phyloP scores from a whole-genome alignment of 2,113 vertebrate species.

The Protomyctophum bolini region DNA sequence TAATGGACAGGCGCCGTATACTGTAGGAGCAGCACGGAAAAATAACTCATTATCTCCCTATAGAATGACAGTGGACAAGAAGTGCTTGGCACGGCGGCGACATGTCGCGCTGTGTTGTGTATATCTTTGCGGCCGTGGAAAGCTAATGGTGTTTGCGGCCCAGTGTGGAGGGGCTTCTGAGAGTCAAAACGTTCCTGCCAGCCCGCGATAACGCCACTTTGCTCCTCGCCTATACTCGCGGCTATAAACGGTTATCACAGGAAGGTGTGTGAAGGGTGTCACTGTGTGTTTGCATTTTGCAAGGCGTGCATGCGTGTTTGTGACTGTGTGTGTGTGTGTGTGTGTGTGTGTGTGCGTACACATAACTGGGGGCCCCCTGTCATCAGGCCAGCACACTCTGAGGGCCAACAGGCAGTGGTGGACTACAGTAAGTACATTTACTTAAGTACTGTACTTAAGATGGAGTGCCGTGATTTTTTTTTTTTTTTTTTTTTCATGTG shows the following conservation, averaged over 20 bases:
- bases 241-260: constrained; percentile 66
- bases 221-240: constrained; percentile 33
- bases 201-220: constrained; percentile 67
- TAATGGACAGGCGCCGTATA: constrained; percentile 52
- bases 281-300: constrained; percentile 47
- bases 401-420: constrained; percentile 2
- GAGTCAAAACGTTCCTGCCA: constrained; percentile 53
- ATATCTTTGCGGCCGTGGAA: constrained; percentile 35
- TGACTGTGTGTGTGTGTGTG: constrained; percentile 25
- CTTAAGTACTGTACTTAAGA: too few species aligned
- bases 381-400: constrained; percentile 31
- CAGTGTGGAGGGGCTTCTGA: constrained; percentile 49
- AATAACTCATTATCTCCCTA: constrained; percentile 62
- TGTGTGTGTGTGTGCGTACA: constrained; percentile 23
- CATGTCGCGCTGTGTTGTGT: constrained; percentile 37
- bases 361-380: constrained; percentile 13
- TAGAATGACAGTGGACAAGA: constrained; percentile 54
- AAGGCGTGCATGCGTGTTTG: constrained; percentile 10
- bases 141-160: constrained; percentile 1
- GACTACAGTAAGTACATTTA: background rate
- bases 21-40: constrained; percentile 35
- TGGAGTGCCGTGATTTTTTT: too few species aligned
- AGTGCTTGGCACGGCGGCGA: constrained; percentile 45
- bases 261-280: constrained; percentile 51
- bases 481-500: too few species aligned